Base-by-base conservation (phyloP, 2,888 invertebrate species). In the Chromoteleia sp. region DNA sequence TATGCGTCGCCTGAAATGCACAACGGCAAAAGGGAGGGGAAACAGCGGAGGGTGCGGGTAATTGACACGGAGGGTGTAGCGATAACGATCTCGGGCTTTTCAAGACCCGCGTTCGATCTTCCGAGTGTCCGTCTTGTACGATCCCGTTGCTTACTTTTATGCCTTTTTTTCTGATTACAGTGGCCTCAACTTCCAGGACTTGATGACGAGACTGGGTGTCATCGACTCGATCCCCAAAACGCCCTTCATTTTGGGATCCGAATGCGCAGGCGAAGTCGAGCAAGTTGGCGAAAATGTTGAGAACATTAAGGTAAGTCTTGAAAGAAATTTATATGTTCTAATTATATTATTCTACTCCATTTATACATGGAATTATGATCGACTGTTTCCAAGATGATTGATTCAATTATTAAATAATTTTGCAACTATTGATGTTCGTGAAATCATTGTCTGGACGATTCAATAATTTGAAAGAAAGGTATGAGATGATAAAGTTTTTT, bases 201-300 rank as follows among this genome's bases (percentile, higher is more conserved):
- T 98, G 92, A 97, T 97, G 94, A 96, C 96, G 75, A 94, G 97
- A 48, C 96, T 97, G 92, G 97, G 97, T 3, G 96, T 96, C 77
- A 95, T 97, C 86, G 97, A 97, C 91, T 96, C 96, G 8, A 95
- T 96, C 0, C 97, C 97, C n/a, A 97, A 97, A 92, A 96, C 96
- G 3, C 97, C 97, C 2, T 96, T 97, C 92, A 96, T 96, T 89
- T 94, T 97, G 90, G 97, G 97, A 76, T 96, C 97, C 88, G 97
- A 97, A 91, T 97, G 97, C 91, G 96, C 97, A 67, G 97, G 97
- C 61, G 95, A 95, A 87, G 94, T 97, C 83, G 96, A 96, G 89
- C 95, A 95, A 88, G 93, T 96, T 79, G 96, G 96, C 85, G 96
- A 96, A 89, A 95, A 95, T 43, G 96, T 96, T 82, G 95, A 95